Evolutionary conservation across 1,140 invertebrate genomes (phyloP), one percentile per base, ranked within the genome.

Genomic region (Diorhabda sublineata): DNA sequence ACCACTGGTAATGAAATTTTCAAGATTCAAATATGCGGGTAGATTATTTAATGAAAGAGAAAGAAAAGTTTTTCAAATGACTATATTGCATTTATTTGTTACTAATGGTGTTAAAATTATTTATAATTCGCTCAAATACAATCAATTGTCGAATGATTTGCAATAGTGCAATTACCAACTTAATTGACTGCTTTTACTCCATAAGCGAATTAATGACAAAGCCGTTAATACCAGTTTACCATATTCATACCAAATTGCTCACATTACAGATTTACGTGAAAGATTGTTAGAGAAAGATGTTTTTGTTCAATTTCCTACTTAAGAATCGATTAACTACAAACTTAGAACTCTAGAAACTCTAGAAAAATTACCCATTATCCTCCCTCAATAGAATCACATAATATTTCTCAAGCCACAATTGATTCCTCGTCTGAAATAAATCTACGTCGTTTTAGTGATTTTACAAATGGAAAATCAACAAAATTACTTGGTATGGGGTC

Each of bases 51-150:
- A 60, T 45, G 57, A 67, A 7, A 43, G 57, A 59, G 42, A 60
- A 66, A 67, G 58, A 67, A 41, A 67, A 61, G 57, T 67, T 67
- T 67, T 45, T 57, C 65, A 67, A 67, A 67, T 67, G 65, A 67
- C 65, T 67, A 67, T 67, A 67, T 67, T 60, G 57, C 58, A 60
- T 41, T 67, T 67, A 67, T 60, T 67, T 67, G 58, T 67, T 61
- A 45, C 42, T 67, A 67, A 67, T 60, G 58, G 65, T 67, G 65
- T 67, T 67, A 67, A 67, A 67, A 67, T 67, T 60, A 45, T 42
- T 67, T 60, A 67, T 60, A 11, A 60, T 67, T 67, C 65, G 43
- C 45, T 42, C 8, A 67, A 58, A 59, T 60, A 60, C 57, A 42
- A 41, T 60, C 65, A 67, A 67, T 67, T 67, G 58, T 60, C 26